Base-by-base conservation (phyloP, 2,888 invertebrate genomes). In the Drosophila colorata region DNA sequence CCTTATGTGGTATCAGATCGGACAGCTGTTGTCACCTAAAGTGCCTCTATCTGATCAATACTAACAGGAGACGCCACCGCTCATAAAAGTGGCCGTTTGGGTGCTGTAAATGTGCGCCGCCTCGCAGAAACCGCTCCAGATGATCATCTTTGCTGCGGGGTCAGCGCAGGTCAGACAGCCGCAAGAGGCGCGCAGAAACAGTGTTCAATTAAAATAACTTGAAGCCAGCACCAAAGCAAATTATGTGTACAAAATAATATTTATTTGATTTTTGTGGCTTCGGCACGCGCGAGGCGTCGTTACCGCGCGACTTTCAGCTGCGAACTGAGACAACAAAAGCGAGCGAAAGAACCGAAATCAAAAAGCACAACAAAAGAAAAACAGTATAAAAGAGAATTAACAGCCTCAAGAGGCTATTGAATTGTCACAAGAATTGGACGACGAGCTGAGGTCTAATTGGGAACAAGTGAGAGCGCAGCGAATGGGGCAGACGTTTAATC, bases 121-220 rank as follows among this genome's bases (percentile, higher is more conserved):
- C 78, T 92, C 92, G 69, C 90, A 91, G 78, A 92, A 92, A 68
- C 92, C 92, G 81, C 87, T 91, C 91, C 92, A 92, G 88, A 92
- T 91, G 80, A 91, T 91, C 91, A 91, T 91, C 47, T 69, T 63
- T 20, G 51, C n/a, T 60, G 65, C 38, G 35, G 37, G 73, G 72
- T 72, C 72, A 75, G 41, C 20, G 64, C 55, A 56, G 78, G 77
- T 74, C 78, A 78, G 63, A 64, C 65, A 43, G 40, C 5, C 28
- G 18, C 40, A 28, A 25, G n/a, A 52, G 49, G 11, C 56, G 25
- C 51, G 25, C 23, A 31, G 37, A 14, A 11, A 47, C 20, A 33
- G 38, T n/a, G 60, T 60, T 58, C 70, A 69, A 75, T 76, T 76
- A 47, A 43, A 55, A 33, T 64, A 66, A 63, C 38, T 65, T 52